These are phyloP conservation scores for Zapus hudsonius DNA, from an alignment of 2,113 vertebrate species.

Conservation along the genomic window DNA sequence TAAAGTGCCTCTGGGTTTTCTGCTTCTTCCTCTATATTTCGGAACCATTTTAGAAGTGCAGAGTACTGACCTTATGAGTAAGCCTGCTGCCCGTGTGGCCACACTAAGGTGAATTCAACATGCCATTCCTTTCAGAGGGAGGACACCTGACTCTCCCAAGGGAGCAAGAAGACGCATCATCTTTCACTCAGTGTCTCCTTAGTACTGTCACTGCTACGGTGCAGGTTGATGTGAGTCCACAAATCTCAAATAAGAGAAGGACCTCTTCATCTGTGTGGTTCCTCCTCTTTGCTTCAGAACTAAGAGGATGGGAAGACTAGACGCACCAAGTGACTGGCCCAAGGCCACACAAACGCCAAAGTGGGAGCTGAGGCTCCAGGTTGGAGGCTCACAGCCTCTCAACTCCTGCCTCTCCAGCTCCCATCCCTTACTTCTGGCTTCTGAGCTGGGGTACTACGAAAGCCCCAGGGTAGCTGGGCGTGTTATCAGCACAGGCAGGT, in stretches of 20 bases:
- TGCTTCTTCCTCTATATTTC: background rate
- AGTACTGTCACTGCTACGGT: background rate
- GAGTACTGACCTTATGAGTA: background rate
- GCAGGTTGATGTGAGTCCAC: background rate
- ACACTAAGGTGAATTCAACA: background rate
- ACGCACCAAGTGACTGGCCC: background rate
- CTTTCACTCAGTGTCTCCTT: too few relatives aligned
- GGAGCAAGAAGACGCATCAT: too few relatives aligned
- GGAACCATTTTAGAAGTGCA: background rate
- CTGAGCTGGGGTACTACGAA: background rate
- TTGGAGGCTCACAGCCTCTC: background rate
- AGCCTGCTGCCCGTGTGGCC: too few relatives aligned
- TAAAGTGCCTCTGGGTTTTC: background rate
- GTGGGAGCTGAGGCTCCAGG: background rate
- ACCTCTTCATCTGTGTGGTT: background rate
- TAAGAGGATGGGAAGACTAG: background rate
- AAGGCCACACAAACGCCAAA: background rate
- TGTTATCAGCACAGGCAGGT: fast-evolving
- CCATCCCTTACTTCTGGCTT: background rate
- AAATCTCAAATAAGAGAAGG: background rate
- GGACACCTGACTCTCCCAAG: too few relatives aligned
- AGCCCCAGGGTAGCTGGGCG: background rate
- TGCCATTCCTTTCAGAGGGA: background rate
- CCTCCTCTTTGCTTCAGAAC: background rate
- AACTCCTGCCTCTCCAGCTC: background rate